phyloP scores from a whole-genome alignment of 2,888 invertebrate genomes.

The Ferrisia virgata region DNA sequence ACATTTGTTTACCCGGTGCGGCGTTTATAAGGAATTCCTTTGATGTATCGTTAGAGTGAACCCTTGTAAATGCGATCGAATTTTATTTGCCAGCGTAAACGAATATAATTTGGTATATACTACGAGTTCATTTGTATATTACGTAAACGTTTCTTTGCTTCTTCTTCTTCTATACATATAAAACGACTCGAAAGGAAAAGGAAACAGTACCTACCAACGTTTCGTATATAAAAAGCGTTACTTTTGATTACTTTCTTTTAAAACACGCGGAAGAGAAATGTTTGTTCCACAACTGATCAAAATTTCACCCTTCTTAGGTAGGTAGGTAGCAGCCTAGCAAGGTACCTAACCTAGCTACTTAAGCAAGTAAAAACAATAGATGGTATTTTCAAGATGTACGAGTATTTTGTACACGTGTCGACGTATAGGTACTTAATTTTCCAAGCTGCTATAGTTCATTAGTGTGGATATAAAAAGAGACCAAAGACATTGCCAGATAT shows the following conservation, averaged over 20 bases:
- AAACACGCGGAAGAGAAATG: too few species aligned
- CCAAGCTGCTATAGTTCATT: background rate
- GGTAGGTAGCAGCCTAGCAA: too few species aligned
- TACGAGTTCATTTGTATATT: constrained; percentile 6
- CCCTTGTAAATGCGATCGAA: constrained; percentile 10
- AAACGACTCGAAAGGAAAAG: background rate
- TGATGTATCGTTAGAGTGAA: constrained; percentile 14
- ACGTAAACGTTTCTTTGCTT: background rate
- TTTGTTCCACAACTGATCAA: too few species aligned
- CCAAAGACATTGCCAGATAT: background rate
- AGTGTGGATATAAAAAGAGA: background rate
- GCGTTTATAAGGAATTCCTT: constrained; percentile 2
- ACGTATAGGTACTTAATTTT: background rate
- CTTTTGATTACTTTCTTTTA: background rate
- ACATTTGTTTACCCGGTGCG: background rate
- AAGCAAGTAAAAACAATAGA: background rate
- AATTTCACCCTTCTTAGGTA: too few species aligned
- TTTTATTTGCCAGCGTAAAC: constrained; percentile 3
- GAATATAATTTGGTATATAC: constrained; percentile 2
- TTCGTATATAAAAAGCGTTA: too few species aligned
- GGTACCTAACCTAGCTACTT: too few species aligned
- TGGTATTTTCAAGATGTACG: background rate
- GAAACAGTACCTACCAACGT: too few species aligned
- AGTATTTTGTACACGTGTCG: background rate
- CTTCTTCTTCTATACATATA: too few species aligned